Conservation (phyloP, 2,113 vertebrate genomes). For the Sapajus apella region DNA sequence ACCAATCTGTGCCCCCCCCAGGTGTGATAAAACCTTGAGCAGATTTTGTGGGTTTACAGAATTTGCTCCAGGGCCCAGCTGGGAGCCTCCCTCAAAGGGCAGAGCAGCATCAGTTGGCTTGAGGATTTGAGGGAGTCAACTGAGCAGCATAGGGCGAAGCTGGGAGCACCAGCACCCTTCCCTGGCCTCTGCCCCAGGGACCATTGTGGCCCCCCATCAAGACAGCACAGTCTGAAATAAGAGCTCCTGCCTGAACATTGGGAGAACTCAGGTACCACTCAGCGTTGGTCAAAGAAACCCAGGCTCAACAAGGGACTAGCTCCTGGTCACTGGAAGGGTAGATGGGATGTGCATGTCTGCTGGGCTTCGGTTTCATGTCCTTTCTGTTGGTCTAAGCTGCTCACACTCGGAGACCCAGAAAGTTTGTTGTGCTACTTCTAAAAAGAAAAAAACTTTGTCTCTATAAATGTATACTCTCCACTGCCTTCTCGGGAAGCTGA, state of each 20-base stretch:
- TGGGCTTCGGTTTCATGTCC: background rate
- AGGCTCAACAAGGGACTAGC: background rate
- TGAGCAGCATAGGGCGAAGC: accelerated
- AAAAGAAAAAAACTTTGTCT: background rate
- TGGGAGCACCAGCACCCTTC: background rate
- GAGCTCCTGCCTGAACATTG: no score
- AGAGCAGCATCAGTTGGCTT: background rate
- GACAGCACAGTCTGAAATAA: background rate
- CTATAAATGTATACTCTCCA: background rate
- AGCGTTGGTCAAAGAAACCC: background rate
- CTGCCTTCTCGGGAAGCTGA: background rate
- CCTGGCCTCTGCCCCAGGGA: background rate
- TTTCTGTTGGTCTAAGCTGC: background rate
- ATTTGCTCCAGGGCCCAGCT: background rate
- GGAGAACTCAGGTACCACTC: background rate
- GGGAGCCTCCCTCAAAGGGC: background rate
- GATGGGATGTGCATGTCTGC: background rate
- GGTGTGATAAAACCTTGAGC: background rate
- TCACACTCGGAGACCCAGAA: background rate
- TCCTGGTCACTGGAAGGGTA: accelerated
- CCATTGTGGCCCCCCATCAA: background rate
- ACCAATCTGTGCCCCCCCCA: background rate
- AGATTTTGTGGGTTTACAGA: background rate
- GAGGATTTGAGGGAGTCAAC: no score
- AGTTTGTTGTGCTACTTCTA: background rate